Base-by-base conservation (phyloP, 2,113 vertebrate genomes). In the Diadophis punctatus region DNA sequence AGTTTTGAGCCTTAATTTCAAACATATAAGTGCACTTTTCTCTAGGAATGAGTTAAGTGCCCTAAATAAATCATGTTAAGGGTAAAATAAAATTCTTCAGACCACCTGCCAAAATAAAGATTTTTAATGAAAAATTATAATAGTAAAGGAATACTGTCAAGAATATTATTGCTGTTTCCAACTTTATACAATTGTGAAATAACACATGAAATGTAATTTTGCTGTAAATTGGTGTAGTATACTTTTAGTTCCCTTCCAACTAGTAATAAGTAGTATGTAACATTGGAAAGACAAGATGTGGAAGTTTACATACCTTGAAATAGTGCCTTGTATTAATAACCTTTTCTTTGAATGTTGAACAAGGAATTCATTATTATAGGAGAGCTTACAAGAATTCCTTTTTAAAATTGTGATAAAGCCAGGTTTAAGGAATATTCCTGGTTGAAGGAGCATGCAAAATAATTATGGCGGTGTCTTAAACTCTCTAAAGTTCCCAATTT, bases 401-500 rank as follows among this genome's bases (percentile, higher is more conserved):
- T 92, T 49, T 9, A 43, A 90, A 91, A 3, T 0, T 87, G 91
- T 92, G 90, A 46, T 95, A 94, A 92, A 95, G 89, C 34, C 93
- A 94, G 3, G 84, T 86, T 94, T 97, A 51, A 94, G 93, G 91
- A 93, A 93, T 94, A 86, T 94, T 87, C 85, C 90, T 93, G 86
- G 91, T 93, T 95, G 68, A 53, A 95, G 93, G 94, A 96, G 95
- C 91, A 95, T 95, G 46, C 49, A 93, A 91, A 90, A 68, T 93
- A 88, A 93, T 91, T 95, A 90, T 90, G 22, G 23, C 51, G n/a
- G 5, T 55, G 12, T 93, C n/a, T 49, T 86, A 63, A 89, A 68
- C 27, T 63, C 52, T 86, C 74, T 92, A 86, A 95, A 96, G 95
- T 95, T 96, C 95, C 95, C 96, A 97, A 96, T 93, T 96, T 88